These are phyloP conservation scores for Aspidiotus rigidus DNA, from an alignment of 2,888 invertebrate species.

Conservation along the genomic window DNA sequence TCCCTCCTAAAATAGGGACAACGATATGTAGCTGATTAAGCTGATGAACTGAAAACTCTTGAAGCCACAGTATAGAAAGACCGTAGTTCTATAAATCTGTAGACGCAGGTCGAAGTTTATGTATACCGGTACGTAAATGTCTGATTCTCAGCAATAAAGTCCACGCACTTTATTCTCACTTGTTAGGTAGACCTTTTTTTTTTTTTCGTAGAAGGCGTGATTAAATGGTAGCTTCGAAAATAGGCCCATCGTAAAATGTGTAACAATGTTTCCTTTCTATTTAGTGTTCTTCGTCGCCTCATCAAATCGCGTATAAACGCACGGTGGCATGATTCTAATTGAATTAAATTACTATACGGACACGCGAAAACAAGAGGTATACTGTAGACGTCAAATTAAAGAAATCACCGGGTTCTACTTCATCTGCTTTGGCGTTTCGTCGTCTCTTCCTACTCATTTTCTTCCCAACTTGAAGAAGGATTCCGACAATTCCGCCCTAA, in stretches of 20 bases:
- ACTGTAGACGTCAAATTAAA: slow-evolving; percentile 25
- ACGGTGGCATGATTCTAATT: slow-evolving; percentile 32
- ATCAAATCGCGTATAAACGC: slow-evolving; percentile 21
- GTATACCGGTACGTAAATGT: too few species aligned
- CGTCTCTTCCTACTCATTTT: background rate
- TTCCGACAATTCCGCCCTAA: slow-evolving; percentile 26
- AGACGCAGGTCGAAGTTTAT: too few species aligned
- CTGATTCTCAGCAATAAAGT: too few species aligned
- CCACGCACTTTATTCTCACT: too few species aligned
- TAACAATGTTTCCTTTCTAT: background rate
- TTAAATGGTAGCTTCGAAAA: background rate
- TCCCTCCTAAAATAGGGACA: too few species aligned
- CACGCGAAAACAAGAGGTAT: slow-evolving; percentile 18
- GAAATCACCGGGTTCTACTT: slow-evolving; percentile 21
- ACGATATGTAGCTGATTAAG: too few species aligned
- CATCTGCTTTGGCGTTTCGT: background rate
- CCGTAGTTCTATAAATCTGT: too few species aligned
- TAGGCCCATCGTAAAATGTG: background rate
- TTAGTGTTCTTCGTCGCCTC: slow-evolving; percentile 2
- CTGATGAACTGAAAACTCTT: too few species aligned
- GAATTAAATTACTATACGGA: slow-evolving; percentile 31
- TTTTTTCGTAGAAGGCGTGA: background rate
- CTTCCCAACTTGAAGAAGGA: slow-evolving; percentile 11
- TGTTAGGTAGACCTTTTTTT: too few species aligned
- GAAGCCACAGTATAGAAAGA: too few species aligned